Evolutionary conservation across 2,113 vertebrate species (phyloP).

Genomic region (Talpa occidentalis): DNA sequence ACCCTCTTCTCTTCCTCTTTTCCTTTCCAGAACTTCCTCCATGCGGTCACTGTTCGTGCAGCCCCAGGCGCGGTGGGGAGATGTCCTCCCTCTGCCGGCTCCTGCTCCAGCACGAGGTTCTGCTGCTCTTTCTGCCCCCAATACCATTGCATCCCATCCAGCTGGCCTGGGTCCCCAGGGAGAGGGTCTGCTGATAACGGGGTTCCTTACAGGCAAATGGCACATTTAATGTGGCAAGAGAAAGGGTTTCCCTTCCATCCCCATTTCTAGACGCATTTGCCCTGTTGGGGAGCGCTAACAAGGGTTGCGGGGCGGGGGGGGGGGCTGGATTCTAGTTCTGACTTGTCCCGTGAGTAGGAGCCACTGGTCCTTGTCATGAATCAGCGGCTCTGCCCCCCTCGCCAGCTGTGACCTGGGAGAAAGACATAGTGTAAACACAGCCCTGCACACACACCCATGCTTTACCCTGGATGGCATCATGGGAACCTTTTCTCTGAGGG

Average conservation of each 20-base stretch:
- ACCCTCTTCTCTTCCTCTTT: neutral
- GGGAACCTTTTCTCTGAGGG: neutral
- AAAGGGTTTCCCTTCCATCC: neutral
- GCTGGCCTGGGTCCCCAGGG: neutral
- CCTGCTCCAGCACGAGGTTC: neutral
- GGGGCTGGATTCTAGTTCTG: neutral
- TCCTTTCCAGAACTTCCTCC: neutral
- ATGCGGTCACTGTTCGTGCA: neutral
- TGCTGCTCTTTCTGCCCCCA: neutral
- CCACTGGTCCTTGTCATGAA: neutral
- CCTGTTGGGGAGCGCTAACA: neutral
- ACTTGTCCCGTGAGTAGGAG: neutral
- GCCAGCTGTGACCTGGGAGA: neutral
- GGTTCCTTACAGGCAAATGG: neutral
- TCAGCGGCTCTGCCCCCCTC: neutral
- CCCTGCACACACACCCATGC: neutral
- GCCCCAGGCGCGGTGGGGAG: neutral
- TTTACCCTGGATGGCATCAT: neutral
- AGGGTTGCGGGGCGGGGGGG: neutral
- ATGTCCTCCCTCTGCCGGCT: rapidly evolving
- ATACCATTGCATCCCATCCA: too few relatives aligned
- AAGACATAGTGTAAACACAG: neutral
- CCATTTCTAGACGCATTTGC: neutral
- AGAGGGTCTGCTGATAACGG: neutral
- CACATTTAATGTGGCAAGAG: neutral